phyloP scores from a whole-genome alignment of 2,113 vertebrate species.

The Cheilinus undulatus region DNA sequence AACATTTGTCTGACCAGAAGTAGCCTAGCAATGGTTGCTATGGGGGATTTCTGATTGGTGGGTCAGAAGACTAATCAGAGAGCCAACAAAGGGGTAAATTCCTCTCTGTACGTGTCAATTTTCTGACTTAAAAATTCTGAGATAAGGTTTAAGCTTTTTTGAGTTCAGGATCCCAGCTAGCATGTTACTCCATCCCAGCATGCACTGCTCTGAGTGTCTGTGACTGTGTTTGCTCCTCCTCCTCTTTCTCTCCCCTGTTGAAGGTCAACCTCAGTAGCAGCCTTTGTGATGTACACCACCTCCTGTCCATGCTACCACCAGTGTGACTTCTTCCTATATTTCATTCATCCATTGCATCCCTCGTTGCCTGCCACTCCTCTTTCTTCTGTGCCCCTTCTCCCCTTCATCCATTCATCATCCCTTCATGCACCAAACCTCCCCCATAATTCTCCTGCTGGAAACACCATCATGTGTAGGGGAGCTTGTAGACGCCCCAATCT shows the following conservation, averaged over 20 bases:
- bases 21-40: too few relatives aligned
- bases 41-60: too few relatives aligned
- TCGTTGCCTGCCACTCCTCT: slow-evolving; percentile 54
- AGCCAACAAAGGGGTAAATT: too few relatives aligned
- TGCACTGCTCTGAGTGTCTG: slow-evolving; percentile 71
- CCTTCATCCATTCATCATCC: slow-evolving; percentile 44
- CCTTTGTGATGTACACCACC: slow-evolving; percentile 67
- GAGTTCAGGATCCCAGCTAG: slow-evolving; percentile 29
- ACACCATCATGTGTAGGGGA: slow-evolving; percentile 48
- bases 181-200: slow-evolving; percentile 65
- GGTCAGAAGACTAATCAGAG: too few relatives aligned
- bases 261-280: slow-evolving; percentile 82
- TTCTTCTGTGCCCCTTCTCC: slow-evolving; percentile 27
- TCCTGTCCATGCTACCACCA: slow-evolving; percentile 63
- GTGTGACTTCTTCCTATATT: slow-evolving; percentile 54
- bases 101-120: background rate
- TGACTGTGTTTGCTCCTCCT: slow-evolving; percentile 68
- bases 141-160: slow-evolving; percentile 1
- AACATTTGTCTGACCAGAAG: too few relatives aligned
- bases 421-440: slow-evolving; percentile 40
- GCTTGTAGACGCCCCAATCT: slow-evolving; percentile 50
- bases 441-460: slow-evolving; percentile 36
- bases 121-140: background rate
- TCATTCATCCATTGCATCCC: slow-evolving; percentile 57
- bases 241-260: slow-evolving; percentile 51